A percentile compares a stretch with the other conserved stretches of the same genome.
These are phyloP conservation scores for Drosophila pegasa DNA, from an alignment of 2,888 invertebrate species.

Conservation along the genomic window DNA sequence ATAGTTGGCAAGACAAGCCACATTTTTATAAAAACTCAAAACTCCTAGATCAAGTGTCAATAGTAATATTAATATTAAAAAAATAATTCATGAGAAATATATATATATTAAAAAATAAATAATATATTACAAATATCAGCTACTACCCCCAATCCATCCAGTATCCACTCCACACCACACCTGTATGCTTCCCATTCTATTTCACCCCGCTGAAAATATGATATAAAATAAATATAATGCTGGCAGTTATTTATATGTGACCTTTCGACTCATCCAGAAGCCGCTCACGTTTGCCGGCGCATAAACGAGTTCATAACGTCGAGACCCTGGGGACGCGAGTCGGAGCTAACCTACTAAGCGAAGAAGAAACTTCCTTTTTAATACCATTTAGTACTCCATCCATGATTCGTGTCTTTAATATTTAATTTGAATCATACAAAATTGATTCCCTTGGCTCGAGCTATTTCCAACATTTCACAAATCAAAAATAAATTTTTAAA, in stretches of 20 bases:
- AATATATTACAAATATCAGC: no score
- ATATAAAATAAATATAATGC: neutral
- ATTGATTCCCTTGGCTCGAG: neutral
- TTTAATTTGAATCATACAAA: neutral
- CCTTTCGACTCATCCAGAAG: slow-evolving; percentile 3
- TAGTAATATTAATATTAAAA: no score
- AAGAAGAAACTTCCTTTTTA: neutral
- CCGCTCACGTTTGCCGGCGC: slow-evolving; percentile 1
- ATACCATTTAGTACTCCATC: slow-evolving; percentile 2
- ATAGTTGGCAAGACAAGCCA: no score
- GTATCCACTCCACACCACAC: neutral
- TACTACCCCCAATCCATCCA: neutral
- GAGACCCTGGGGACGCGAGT: neutral
- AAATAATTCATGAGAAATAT: no score
- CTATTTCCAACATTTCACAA: neutral
- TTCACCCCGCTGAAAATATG: slow-evolving; percentile 1
- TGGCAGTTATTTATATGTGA: slow-evolving; percentile 1
- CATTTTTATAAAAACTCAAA: no score
- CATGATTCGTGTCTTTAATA: neutral
- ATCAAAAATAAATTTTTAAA: slow-evolving; percentile 1
- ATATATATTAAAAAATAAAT: no score
- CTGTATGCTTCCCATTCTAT: neutral
- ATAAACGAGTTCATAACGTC: neutral
- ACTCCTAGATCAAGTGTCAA: no score
- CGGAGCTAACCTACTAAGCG: neutral